Conservation (phyloP, 2,113 vertebrate genomes). For the Corythoichthys haematopterus region DNA sequence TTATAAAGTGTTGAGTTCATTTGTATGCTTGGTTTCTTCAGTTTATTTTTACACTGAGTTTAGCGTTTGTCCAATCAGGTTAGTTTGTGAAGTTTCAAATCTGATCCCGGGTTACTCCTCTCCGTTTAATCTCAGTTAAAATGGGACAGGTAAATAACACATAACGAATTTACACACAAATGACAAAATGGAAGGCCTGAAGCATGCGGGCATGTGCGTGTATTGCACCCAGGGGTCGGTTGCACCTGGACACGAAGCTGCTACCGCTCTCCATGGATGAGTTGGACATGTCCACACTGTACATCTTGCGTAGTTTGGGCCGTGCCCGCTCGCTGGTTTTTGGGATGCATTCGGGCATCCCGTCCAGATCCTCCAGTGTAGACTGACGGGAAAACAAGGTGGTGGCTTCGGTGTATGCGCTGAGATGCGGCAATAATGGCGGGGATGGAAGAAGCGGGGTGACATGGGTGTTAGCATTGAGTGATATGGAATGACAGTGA, state of each 20-base stretch:
- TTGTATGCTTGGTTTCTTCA: no score
- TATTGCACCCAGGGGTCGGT: conserved; percentile 51
- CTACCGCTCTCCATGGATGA: conserved; percentile 93
- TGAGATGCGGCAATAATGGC: conserved; percentile 60
- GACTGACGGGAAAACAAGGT: conserved; percentile 95
- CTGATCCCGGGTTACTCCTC: no score
- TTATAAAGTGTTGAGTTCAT: background rate
- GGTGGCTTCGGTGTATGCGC: conserved; percentile 95
- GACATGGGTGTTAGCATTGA: conserved; percentile 19
- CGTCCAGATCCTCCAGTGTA: conserved; percentile 96
- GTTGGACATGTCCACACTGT: conserved; percentile 88
- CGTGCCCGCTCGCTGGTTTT: conserved; percentile 97
- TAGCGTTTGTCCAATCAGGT: no score
- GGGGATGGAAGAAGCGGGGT: conserved; percentile 22
- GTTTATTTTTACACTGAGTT: no score
- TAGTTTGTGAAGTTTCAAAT: no score
- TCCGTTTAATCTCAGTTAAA: no score
- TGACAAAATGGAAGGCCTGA: conserved; percentile 3
- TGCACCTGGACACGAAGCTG: conserved; percentile 95
- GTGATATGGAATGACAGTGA: background rate
- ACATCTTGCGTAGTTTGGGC: conserved; percentile 94
- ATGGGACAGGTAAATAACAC: background rate
- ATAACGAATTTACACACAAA: background rate
- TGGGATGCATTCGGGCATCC: conserved; percentile 86
- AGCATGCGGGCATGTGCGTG: conserved; percentile 1